A percentile compares a stretch with the other conserved stretches of the same genome.
Evolutionary conservation across 1,140 invertebrate genomes (phyloP).

Genomic region (Chionoecetes opilio): DNA sequence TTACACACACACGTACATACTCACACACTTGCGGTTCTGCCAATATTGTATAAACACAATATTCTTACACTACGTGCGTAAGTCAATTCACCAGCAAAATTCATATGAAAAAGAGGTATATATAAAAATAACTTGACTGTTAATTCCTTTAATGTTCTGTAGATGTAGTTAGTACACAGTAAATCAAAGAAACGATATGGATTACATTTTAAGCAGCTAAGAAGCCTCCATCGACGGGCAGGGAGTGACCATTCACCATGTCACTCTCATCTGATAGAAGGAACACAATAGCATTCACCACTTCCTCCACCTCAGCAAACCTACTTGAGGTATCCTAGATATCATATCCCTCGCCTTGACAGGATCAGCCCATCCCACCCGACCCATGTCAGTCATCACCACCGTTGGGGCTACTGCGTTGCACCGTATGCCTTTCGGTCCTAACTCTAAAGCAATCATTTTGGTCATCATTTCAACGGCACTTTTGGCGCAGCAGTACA

Average conservation of each 20-base stretch:
- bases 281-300: constrained; percentile 84
- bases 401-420: constrained; percentile 76
- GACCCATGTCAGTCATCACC: constrained; percentile 79
- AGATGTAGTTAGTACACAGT: no score
- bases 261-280: constrained; percentile 84
- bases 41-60: no score
- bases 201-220: constrained; percentile 52
- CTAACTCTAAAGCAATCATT: constrained; percentile 78
- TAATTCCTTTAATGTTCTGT: no score
- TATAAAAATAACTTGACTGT: no score
- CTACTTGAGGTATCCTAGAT: constrained; percentile 84
- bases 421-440: constrained; percentile 74
- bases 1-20: no score
- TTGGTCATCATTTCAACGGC: constrained; percentile 78
- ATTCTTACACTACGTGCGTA: no score
- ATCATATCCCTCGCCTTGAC: constrained; percentile 82
- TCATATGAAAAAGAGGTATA: constrained; percentile 14
- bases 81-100: not conserved
- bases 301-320: constrained; percentile 84
- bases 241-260: constrained; percentile 84
- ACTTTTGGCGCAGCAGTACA: constrained; percentile 73
- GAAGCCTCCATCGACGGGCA: constrained; percentile 85
- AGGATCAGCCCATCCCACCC: constrained; percentile 53
- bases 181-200: no score
- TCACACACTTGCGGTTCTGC: no score